A percentile compares a stretch with the other conserved stretches of the same genome.
Conservation (phyloP, 2,888 invertebrate species). For the Theretra japonica region DNA sequence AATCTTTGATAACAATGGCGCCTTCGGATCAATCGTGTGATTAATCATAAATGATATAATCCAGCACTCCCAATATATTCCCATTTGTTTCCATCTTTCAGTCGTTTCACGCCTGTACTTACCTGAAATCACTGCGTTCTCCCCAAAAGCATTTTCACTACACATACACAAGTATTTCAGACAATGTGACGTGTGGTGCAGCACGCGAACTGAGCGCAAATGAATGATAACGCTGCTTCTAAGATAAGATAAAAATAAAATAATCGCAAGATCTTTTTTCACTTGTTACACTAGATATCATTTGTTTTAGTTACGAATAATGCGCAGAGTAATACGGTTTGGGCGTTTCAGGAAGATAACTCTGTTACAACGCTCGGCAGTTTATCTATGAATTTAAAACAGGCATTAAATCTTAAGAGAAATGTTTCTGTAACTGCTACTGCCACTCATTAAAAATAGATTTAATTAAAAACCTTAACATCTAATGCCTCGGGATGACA, state of each 20-base stretch:
- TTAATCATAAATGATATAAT: neutral
- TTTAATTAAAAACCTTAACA: no score
- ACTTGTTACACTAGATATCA: conserved; percentile 52
- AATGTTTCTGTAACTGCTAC: no score
- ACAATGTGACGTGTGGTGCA: conserved; percentile 12
- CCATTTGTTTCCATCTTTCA: neutral
- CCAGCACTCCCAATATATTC: neutral
- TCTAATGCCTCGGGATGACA: no score
- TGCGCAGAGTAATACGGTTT: neutral
- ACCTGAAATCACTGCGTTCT: conserved; percentile 3
- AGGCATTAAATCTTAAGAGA: no score
- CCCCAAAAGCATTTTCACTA: conserved; percentile 19
- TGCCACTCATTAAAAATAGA: no score
- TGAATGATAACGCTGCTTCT: conserved; percentile 32
- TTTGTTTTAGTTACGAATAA: conserved; percentile 11
- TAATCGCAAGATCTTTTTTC: conserved; percentile 65
- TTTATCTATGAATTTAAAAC: no score
- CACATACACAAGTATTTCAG: neutral
- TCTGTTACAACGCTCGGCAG: no score
- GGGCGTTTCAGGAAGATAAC: neutral
- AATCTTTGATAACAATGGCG: neutral
- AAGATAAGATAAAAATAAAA: conserved; percentile 67
- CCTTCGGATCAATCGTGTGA: neutral
- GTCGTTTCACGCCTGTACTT: neutral
- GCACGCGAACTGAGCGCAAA: conserved; percentile 24